phyloP scores from a whole-genome alignment of 2,797 vertebrate genomes.

The Cheirogaleus major region DNA sequence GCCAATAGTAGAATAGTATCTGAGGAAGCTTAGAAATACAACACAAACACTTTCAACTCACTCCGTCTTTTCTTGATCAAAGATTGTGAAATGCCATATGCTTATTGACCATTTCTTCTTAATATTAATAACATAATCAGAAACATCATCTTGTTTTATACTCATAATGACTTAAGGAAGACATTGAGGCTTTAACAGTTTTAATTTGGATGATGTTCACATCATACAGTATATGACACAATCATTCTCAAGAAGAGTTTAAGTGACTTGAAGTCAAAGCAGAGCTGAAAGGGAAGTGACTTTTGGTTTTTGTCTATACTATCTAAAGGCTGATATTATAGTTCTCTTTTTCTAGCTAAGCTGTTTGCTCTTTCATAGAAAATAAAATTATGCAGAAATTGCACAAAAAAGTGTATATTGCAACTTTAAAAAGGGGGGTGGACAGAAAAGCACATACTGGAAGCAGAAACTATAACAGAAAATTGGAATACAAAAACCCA shows the following conservation, averaged over 20 bases:
- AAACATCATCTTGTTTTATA: background rate
- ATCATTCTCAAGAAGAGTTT: background rate
- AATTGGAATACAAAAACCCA: background rate
- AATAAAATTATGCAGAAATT: constrained; percentile 27
- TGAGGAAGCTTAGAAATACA: constrained; percentile 2
- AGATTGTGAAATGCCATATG: background rate
- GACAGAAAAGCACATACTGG: background rate
- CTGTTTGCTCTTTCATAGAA: background rate
- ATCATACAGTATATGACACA: background rate
- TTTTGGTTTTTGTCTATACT: background rate
- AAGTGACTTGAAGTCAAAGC: background rate
- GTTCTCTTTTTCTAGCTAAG: background rate
- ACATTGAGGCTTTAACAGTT: background rate
- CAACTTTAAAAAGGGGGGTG: background rate
- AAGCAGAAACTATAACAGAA: background rate
- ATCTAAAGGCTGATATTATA: background rate
- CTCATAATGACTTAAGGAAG: background rate
- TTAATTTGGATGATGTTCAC: background rate
- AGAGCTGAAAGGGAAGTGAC: background rate
- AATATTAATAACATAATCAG: constrained; percentile 21
- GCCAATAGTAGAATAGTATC: background rate
- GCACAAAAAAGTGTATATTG: background rate
- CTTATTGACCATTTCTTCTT: background rate
- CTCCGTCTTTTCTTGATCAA: background rate
- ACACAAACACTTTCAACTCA: background rate